Evolutionary conservation across 2,113 vertebrate genomes (phyloP), one percentile per base, ranked within the genome.

Genomic region (Mustela lutreola): DNA sequence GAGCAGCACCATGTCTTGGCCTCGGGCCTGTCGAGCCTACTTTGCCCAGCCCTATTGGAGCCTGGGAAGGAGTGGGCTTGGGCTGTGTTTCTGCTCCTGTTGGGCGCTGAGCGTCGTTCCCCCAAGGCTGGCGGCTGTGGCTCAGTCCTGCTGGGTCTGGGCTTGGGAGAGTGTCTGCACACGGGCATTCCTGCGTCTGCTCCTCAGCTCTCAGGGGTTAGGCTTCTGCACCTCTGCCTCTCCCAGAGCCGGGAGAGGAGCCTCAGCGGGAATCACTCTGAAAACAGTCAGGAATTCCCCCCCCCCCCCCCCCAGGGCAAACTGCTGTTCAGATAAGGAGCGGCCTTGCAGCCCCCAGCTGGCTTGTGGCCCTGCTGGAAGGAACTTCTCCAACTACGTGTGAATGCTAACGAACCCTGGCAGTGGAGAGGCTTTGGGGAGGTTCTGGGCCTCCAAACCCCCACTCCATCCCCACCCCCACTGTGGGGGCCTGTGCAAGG

Each of bases 401-500:
- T 62, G 87, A 73, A 65, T 22, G 26, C 82, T 65, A 18, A 50
- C 28, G 83, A 73, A 28, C 5, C 26, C 80, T n/a, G 79, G 60
- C 15, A 1, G 12, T 11, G 1, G 26, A 65, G 36, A 11, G 39
- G 48, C 87, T 58, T 5, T 5, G 2, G 50, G 42, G 53, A 12
- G n/a, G 31, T 8, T 81, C 88, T 82, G 84, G 83, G 21, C 80
- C 28, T 67, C 39, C 24, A 70, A 39, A 4, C 33, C 50, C 50
- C 50, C 50, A 4, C 50, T 16, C 50, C 50, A 53, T 15, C 50
- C 22, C 31, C 15, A 18, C 65, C 65, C 33, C 22, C 11, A 10
- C 12, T 1, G 0, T 42, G n/a, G 28, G n/a, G 28, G 58, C 58
- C 3, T 8, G 58, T 0, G 0, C 67, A 24, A n/a, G 24, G 58